These are phyloP conservation scores for Zosterops pallidus DNA, from an alignment of 2,113 vertebrate genomes.

Conservation along the genomic window DNA sequence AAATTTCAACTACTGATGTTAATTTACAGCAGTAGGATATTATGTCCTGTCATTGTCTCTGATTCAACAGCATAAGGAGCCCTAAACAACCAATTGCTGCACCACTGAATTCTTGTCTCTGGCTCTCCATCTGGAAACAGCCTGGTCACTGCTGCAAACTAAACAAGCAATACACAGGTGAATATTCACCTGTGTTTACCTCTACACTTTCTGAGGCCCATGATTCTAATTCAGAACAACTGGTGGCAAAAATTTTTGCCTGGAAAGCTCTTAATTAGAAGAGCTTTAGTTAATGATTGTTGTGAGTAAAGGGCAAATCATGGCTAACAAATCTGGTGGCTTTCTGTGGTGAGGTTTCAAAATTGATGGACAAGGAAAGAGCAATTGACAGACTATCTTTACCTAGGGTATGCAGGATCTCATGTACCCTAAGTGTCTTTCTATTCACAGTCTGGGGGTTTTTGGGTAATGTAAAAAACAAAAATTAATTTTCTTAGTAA, in stretches of 20 bases:
- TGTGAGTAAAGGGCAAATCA: background rate
- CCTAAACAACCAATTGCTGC: background rate
- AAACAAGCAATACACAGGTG: background rate
- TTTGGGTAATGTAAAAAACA: background rate
- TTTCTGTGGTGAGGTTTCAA: too few species aligned
- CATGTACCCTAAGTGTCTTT: background rate
- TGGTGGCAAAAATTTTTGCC: background rate
- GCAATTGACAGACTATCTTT: background rate
- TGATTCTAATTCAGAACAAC: background rate
- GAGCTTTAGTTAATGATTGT: background rate
- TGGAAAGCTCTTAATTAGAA: background rate
- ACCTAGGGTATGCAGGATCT: background rate
- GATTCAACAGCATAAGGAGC: background rate
- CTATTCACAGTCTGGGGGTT: background rate
- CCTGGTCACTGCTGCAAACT: background rate
- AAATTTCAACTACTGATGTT: background rate
- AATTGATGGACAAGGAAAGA: background rate
- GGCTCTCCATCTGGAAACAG: background rate
- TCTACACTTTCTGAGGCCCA: background rate
- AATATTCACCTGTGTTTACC: background rate
- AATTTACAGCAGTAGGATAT: background rate
- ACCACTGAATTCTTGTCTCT: background rate
- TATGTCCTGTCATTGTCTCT: background rate
- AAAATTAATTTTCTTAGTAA: background rate
- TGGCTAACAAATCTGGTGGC: background rate